Evolutionary conservation across 1,140 invertebrate genomes (phyloP).

Genomic region (Phymastichus coffea): DNA sequence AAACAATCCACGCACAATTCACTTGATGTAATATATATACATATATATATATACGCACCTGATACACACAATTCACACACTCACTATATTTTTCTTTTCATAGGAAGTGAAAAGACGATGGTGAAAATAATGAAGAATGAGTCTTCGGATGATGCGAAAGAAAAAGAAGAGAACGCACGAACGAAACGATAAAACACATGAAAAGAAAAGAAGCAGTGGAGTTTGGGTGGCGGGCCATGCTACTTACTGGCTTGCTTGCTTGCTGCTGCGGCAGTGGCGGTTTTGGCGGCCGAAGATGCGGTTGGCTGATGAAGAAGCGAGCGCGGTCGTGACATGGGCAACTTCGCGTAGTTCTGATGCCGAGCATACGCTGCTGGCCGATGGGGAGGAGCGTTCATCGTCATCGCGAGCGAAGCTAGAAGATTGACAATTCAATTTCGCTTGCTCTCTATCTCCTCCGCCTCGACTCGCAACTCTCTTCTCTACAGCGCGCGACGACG

Average conservation of each 20-base stretch:
- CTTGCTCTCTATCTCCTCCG: not conserved
- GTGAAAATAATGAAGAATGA: too few species aligned
- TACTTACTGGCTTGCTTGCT: conserved; percentile 55
- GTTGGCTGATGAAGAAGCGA: not conserved
- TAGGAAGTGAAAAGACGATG: too few species aligned
- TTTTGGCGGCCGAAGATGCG: conserved; percentile 26
- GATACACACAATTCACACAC: too few species aligned
- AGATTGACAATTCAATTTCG: conserved; percentile 22
- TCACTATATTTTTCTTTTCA: too few species aligned
- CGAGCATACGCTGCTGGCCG: conserved; percentile 39
- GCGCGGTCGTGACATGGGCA: not conserved
- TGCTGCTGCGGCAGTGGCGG: conserved; percentile 40
- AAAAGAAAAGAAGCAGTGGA: too few species aligned
- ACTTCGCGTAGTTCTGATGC: conserved; percentile 43
- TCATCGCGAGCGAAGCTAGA: conserved; percentile 57
- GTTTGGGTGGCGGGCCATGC: conserved; percentile 47
- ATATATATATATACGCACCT: too few species aligned
- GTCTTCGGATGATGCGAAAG: too few species aligned
- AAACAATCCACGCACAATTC: too few species aligned
- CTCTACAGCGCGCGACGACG: not conserved
- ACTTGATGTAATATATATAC: too few species aligned
- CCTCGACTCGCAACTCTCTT: not conserved
- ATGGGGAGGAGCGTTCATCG: conserved; percentile 56
- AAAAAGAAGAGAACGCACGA: too few species aligned
- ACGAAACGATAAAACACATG: too few species aligned